Evolutionary conservation across 2,113 vertebrate genomes (phyloP).

Genomic region (Planiliza haematocheilus): DNA sequence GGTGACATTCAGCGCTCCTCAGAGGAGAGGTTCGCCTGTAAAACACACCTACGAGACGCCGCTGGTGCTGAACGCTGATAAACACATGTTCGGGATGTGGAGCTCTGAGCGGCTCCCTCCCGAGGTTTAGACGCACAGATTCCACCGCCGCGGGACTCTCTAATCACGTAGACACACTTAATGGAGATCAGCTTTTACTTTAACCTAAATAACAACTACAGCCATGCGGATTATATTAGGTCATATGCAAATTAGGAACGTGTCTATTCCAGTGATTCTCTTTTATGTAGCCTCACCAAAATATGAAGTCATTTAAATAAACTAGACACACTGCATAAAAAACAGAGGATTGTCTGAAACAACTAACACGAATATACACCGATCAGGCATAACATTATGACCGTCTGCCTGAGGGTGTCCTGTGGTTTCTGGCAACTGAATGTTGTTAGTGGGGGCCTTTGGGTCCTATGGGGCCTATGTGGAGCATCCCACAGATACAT

Average conservation of each 20-base stretch:
- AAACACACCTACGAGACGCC: slow-evolving; percentile 28
- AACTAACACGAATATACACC: too few species aligned
- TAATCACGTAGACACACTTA: slow-evolving; percentile 6
- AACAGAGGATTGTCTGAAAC: too few species aligned
- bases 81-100: slow-evolving; percentile 29
- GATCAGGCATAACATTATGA: too few species aligned
- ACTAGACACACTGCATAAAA: too few species aligned
- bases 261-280: not conserved
- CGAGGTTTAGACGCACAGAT: not conserved
- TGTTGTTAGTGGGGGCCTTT: too few species aligned
- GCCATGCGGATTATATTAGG: not conserved
- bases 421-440: too few species aligned
- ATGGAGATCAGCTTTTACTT: slow-evolving; percentile 19
- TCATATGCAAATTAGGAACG: slow-evolving; percentile 4
- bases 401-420: too few species aligned
- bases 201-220: slow-evolving; percentile 1
- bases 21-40: slow-evolving; percentile 12
- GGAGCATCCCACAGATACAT: too few species aligned
- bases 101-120: slow-evolving; percentile 4
- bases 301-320: not conserved
- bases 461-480: too few species aligned
- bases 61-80: slow-evolving; percentile 24
- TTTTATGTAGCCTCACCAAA: not conserved
- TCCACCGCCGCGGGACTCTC: not conserved
- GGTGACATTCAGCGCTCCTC: slow-evolving; percentile 4